phyloP scores from a whole-genome alignment of 64 coral and sea anemone genomes.

The Astreopora myriophthalma region DNA sequence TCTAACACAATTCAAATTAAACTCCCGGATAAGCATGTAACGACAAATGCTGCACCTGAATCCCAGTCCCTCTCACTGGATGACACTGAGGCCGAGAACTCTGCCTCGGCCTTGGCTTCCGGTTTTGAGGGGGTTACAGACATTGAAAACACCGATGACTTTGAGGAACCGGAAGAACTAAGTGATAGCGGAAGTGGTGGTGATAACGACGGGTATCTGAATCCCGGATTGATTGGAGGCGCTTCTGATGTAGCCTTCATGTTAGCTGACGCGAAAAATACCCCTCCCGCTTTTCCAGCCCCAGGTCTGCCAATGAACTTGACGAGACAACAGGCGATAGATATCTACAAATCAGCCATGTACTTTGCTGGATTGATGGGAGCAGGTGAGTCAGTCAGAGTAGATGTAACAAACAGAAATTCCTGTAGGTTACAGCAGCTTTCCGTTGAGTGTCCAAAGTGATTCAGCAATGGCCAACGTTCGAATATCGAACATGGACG shows the following conservation, averaged over 20 bases:
- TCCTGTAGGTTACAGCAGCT: too few relatives aligned
- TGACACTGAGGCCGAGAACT: not conserved
- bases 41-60: not conserved
- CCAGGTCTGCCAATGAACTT: constrained; percentile 21
- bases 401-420: not conserved
- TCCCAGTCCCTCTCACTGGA: not conserved
- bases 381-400: constrained; percentile 13
- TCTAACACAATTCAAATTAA: not conserved
- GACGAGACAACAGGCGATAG: constrained; percentile 12
- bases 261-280: constrained; percentile 39
- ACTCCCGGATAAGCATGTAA: not conserved
- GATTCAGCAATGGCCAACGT: too few relatives aligned
- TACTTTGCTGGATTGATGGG: constrained; percentile 28
- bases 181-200: not conserved
- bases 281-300: not conserved
- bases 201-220: not conserved
- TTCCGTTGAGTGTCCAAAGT: not conserved
- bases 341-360: constrained; percentile 55
- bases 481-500: too few relatives aligned
- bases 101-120: not conserved
- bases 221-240: not conserved
- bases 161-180: not conserved
- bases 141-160: not conserved
- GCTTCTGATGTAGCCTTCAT: constrained; percentile 25
- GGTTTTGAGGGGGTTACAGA: not conserved